A percentile compares a stretch with the other conserved stretches of the same genome.
These are phyloP conservation scores for Coelopa pilipes DNA, from an alignment of 2,888 invertebrate species.

Conservation along the genomic window DNA sequence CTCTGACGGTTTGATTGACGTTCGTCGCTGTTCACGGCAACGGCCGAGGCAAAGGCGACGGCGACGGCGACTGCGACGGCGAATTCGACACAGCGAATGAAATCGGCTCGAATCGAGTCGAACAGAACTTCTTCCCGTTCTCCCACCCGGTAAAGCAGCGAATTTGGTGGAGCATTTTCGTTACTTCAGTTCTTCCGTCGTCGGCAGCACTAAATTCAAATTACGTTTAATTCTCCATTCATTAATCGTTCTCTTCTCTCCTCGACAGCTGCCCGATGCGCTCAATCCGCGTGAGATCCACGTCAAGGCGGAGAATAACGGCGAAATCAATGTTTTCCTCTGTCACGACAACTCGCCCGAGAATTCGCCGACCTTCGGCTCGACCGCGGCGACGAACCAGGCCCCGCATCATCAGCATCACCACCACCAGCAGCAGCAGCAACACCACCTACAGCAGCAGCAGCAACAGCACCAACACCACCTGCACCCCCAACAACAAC, in stretches of 20 bases:
- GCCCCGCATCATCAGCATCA: too few relatives aligned
- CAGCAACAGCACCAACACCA: conserved; percentile 51
- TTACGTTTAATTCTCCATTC: neutral
- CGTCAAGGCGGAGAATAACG: conserved; percentile 86
- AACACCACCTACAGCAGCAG: conserved; percentile 39
- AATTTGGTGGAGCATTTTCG: conserved; percentile 8
- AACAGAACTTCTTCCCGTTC: too few relatives aligned
- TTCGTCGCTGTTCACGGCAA: too few relatives aligned
- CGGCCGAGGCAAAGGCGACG: neutral
- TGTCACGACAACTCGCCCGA: conserved; percentile 82
- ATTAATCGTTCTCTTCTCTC: neutral
- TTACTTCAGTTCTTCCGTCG: too few relatives aligned
- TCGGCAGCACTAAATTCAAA: too few relatives aligned
- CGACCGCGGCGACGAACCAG: conserved; percentile 34
- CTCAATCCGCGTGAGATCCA: conserved; percentile 82
- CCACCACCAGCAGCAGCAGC: conserved; percentile 27
- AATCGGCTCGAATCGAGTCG: too few relatives aligned
- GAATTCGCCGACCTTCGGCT: conserved; percentile 63
- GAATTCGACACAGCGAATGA: too few relatives aligned
- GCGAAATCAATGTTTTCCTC: conserved; percentile 94
- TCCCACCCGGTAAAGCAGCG: neutral
- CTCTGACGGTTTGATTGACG: conserved; percentile 27
- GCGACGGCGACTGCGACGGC: too few relatives aligned
- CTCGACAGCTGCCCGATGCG: conserved; percentile 72
- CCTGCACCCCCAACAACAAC: conserved; percentile 51